Conservation (phyloP, 1,140 invertebrate genomes). For the Zaprionus vittiger region DNA sequence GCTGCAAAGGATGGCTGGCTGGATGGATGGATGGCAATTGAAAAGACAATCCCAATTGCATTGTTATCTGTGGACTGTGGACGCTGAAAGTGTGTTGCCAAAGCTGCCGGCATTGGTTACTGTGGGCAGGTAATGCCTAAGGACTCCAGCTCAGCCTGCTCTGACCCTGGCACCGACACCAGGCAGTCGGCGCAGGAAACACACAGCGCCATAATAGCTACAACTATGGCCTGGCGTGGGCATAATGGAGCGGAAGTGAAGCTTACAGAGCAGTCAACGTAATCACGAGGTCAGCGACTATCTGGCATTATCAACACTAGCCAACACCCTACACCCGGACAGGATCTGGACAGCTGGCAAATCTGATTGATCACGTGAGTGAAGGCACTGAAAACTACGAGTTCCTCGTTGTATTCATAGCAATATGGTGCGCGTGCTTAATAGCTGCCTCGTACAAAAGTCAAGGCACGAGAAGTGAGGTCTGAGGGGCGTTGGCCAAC, state of each 20-base stretch:
- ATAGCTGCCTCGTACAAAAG: slow-evolving; percentile 1
- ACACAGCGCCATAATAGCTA: slow-evolving; percentile 46
- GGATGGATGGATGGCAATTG: slow-evolving; percentile 9
- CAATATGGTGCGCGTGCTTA: background rate
- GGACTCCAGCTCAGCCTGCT: background rate
- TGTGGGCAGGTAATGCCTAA: slow-evolving; percentile 28
- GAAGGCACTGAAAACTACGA: background rate
- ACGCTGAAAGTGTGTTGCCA: background rate
- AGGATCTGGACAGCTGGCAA: background rate
- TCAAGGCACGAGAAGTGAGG: background rate
- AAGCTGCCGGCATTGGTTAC: slow-evolving; percentile 23
- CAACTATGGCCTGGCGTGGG: slow-evolving; percentile 16
- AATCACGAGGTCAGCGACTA: slow-evolving; percentile 30
- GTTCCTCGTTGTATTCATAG: too few species aligned
- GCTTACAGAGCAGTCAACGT: slow-evolving; percentile 33
- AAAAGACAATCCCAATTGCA: slow-evolving; percentile 30
- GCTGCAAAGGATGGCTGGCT: background rate
- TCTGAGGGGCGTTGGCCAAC: background rate
- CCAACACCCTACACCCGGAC: background rate
- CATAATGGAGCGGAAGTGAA: slow-evolving; percentile 47
- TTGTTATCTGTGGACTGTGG: slow-evolving; percentile 6
- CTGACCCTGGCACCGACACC: background rate
- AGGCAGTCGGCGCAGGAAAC: slow-evolving; percentile 35
- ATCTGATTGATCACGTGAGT: slow-evolving; percentile 31
- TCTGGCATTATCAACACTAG: slow-evolving; percentile 30